Evolutionary conservation across 2,797 vertebrate genomes (phyloP).

Genomic region (Sebastes steindachneri): DNA sequence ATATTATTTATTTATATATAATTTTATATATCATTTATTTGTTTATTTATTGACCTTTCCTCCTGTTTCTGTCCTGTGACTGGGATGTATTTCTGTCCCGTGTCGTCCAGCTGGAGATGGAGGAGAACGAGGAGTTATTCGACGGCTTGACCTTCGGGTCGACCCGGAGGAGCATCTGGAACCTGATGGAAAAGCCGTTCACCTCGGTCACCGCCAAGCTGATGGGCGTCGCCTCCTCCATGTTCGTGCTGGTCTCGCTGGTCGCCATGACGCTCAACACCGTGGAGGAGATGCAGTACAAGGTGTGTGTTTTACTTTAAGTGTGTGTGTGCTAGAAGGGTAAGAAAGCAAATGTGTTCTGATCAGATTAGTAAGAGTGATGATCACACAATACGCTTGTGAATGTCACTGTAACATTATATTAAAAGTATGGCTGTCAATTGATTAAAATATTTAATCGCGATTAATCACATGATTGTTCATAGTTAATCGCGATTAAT

Average conservation of each 20-base stretch:
- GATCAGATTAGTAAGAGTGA: background rate
- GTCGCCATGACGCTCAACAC: slow-evolving; percentile 94
- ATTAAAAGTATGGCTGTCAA: no score
- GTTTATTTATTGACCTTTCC: background rate
- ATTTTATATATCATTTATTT: background rate
- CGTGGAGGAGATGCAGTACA: slow-evolving; percentile 92
- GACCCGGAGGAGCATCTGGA: slow-evolving; percentile 86
- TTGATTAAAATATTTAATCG: no score
- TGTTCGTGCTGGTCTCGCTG: slow-evolving; percentile 92
- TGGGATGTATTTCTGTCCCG: background rate
- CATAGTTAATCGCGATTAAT: no score
- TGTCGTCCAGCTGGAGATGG: slow-evolving; percentile 76
- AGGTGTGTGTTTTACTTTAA: slow-evolving; percentile 35
- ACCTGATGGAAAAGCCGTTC: slow-evolving; percentile 96
- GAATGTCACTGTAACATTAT: background rate
- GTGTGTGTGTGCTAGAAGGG: background rate
- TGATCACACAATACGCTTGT: background rate
- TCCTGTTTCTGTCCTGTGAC: background rate
- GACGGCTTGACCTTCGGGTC: slow-evolving; percentile 79
- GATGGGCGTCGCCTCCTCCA: slow-evolving; percentile 89
- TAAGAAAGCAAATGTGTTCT: background rate
- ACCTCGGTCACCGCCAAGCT: slow-evolving; percentile 90
- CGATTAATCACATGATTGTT: no score
- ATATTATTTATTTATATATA: no score
- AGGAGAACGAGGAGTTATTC: slow-evolving; percentile 87